phyloP scores from a whole-genome alignment of 2,113 vertebrate species.

The Oceanites oceanicus region DNA sequence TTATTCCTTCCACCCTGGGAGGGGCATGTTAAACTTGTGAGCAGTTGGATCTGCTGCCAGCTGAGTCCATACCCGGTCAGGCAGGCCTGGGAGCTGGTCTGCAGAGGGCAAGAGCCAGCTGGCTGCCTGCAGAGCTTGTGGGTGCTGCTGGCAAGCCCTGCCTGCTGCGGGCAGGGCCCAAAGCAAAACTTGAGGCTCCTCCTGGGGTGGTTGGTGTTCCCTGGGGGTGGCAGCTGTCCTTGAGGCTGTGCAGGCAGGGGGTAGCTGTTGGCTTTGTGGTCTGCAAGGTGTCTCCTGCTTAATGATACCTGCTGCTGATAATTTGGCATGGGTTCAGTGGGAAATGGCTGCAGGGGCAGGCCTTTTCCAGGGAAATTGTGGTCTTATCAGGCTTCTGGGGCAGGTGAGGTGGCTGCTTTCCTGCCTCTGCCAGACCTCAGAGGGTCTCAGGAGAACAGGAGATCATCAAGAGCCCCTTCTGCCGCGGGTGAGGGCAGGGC shows the following conservation, averaged over 20 bases:
- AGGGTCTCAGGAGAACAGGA: background rate
- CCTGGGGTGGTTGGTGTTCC: background rate
- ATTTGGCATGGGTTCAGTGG: background rate
- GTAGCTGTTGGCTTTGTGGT: background rate
- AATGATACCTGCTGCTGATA: background rate
- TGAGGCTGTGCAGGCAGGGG: background rate
- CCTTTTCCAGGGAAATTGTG: background rate
- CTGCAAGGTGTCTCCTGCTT: background rate
- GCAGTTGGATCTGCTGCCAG: background rate
- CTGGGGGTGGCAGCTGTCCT: background rate
- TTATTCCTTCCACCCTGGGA: background rate
- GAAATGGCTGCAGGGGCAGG: background rate
- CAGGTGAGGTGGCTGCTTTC: background rate
- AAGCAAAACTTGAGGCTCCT: background rate
- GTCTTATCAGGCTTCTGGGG: background rate
- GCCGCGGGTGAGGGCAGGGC: background rate
- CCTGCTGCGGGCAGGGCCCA: fast-evolving
- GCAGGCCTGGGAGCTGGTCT: background rate
- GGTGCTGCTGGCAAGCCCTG: background rate
- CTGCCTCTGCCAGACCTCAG: background rate
- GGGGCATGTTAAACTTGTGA: background rate
- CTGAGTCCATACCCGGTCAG: background rate
- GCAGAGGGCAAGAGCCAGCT: fast-evolving
- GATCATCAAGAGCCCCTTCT: fast-evolving
- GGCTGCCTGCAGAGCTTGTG: background rate